Evolutionary conservation across 2,888 invertebrate genomes (phyloP), one percentile per base, ranked within the genome.

Genomic region (Hirtodrosophila alboralis): DNA sequence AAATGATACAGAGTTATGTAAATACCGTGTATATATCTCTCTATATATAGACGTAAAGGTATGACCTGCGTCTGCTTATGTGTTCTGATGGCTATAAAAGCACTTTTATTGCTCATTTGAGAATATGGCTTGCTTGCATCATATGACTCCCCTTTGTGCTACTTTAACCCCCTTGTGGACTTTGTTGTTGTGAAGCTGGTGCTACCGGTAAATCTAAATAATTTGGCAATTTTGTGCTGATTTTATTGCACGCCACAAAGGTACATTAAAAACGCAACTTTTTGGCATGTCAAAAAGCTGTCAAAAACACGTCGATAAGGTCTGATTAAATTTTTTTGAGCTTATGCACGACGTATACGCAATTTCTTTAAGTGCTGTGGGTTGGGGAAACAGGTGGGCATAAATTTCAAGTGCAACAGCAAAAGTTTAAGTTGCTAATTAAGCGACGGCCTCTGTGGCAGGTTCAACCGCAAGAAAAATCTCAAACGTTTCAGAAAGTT

Each of bases 81-180:
- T 45, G 74, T 49, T 21, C 18, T n/a, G n/a, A n/a, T 61, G 70
- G 75, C 52, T 83, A 86, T 87, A 87, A 83, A 86, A 83, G 52
- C 52, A 62, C 47, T 79, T 81, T 83, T 83, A 83, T 83, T 87
- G 81, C 84, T 86, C 84, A 87, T 83, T 86, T 86, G 86, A 84
- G 86, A 86, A 87, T 81, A 84, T 87, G 77, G 57, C n/a, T 31
- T 9, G 30, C 45, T 28, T 48, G 60, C 53, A 56, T 18, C 41
- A n/a, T n/a, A n/a, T n/a, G n/a, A n/a, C 18, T 5, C 18, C 18
- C 5, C 34, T 28, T 27, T 61, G 38, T 13, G 44, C 1, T 10
- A 31, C 27, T n/a, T n/a, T n/a, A n/a, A n/a, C n/a, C n/a, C 30
- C 28, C 26, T 28, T 34, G 28, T 43, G 52, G 28, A 34, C 27